Base-by-base conservation (phyloP, 1,140 invertebrate genomes). In the Saxidomus purpurata region DNA sequence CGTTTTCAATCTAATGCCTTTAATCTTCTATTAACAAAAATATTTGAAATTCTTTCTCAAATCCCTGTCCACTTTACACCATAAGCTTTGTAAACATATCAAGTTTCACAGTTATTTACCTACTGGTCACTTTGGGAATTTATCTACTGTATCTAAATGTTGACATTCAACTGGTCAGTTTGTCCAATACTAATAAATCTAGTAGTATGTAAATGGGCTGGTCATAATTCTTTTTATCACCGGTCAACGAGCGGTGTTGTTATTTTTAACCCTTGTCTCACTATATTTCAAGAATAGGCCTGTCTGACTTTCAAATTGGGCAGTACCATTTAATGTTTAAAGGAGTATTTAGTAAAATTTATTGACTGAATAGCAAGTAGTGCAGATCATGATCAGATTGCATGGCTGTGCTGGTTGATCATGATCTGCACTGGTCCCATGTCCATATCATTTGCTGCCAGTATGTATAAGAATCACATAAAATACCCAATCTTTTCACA, bases 1-100 rank as follows among this genome's bases (percentile, higher is more conserved):
- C 28, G 25, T 49, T 52, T 79, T 40, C 76, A 52, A 19, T 79
- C 22, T 52, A 22, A 79, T 52, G 47, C 43, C 22, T 52, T 79
- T 79, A 79, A 79, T 79, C 76, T 79, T 49, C 49, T 28, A 11
- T 52, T 49, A 79, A 79, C 76, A 55, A 36, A 74, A 79, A 79
- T 79, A 79, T 79, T 79, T 79, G 31, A 55, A 79, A 79, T 52
- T 61, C 47, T 77, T 71, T 8, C 0, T 38, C 2, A 38, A 71
- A 28, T 28, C 67, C n/a, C 4, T 36, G 67, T 71, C 67, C 67
- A 71, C 67, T 71, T 15, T 19, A 19, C 1, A 38, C 0, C 4
- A 6, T 71, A 71, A 71, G 36, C 67, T 71, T 17, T 36, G 34
- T 38, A 36, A 71, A 71, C 67, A 71, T 71, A 71, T 71, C 67